Conservation (phyloP, 2,797 vertebrate species). For the Clamator glandarius region DNA sequence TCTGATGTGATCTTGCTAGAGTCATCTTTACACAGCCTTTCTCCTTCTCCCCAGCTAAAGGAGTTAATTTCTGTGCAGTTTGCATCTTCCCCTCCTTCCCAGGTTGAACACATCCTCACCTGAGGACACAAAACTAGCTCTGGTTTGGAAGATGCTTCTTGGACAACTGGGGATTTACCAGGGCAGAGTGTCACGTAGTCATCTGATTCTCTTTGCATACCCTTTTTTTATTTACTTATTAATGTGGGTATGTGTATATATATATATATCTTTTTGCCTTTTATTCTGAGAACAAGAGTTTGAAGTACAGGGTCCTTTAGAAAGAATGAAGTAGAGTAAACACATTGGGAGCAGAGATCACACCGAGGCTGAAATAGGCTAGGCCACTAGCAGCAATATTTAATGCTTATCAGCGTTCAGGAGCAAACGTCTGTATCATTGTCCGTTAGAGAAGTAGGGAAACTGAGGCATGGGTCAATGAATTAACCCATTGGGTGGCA, state of each 20-base stretch:
- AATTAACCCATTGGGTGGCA: background rate
- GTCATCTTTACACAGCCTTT: background rate
- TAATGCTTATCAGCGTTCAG: background rate
- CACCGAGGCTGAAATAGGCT: background rate
- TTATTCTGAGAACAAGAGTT: background rate
- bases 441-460: background rate
- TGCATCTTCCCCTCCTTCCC: background rate
- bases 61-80: background rate
- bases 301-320: background rate
- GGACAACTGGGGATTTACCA: background rate
- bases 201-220: background rate
- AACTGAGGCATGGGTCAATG: background rate
- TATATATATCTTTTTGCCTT: background rate
- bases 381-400: background rate
- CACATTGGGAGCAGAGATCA: background rate
- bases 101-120: background rate
- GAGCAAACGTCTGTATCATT: background rate
- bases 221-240: constrained; percentile 1
- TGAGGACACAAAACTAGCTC: background rate
- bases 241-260: background rate
- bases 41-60: background rate
- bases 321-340: background rate
- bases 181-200: constrained; percentile 44
- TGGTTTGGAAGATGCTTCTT: fast-evolving
- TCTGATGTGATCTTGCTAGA: background rate